Percentiles rank a stretch among this genome's conserved stretches.
phyloP scores from a whole-genome alignment of 1,140 invertebrate species.

The Lanistes nyassanus region DNA sequence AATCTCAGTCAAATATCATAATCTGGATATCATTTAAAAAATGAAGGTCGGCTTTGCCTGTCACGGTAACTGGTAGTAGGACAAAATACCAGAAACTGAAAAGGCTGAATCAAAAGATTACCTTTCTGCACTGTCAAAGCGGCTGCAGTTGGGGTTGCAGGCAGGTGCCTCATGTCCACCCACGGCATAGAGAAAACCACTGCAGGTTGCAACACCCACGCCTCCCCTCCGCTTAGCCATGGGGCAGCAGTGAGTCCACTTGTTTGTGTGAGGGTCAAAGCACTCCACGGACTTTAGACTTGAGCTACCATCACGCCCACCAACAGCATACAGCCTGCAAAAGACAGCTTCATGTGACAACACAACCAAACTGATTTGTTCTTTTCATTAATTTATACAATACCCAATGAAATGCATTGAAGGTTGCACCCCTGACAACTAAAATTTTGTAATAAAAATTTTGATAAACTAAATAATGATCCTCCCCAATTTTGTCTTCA shows the following conservation, averaged over 20 bases:
- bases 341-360: not conserved
- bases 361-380: not conserved
- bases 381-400: not conserved
- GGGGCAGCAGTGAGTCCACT: conserved; percentile 82
- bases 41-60: too few species aligned
- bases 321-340: conserved; percentile 86
- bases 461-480: too few species aligned
- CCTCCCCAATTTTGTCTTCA: too few species aligned
- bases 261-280: conserved; percentile 88
- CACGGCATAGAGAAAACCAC: conserved; percentile 76
- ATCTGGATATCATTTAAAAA: too few species aligned
- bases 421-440: not conserved
- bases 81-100: too few species aligned
- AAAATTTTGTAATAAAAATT: not conserved
- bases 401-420: not conserved
- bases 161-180: conserved; percentile 67
- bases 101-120: conserved; percentile 23
- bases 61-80: too few species aligned
- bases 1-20: too few species aligned
- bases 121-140: conserved; percentile 70
- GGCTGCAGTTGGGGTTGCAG: conserved; percentile 79
- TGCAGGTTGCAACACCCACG: conserved; percentile 82
- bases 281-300: conserved; percentile 83
- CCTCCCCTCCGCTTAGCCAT: conserved; percentile 78
- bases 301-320: conserved; percentile 90